Evolutionary conservation across 1,140 invertebrate species (phyloP).

Genomic region (Cherax quadricarinatus): DNA sequence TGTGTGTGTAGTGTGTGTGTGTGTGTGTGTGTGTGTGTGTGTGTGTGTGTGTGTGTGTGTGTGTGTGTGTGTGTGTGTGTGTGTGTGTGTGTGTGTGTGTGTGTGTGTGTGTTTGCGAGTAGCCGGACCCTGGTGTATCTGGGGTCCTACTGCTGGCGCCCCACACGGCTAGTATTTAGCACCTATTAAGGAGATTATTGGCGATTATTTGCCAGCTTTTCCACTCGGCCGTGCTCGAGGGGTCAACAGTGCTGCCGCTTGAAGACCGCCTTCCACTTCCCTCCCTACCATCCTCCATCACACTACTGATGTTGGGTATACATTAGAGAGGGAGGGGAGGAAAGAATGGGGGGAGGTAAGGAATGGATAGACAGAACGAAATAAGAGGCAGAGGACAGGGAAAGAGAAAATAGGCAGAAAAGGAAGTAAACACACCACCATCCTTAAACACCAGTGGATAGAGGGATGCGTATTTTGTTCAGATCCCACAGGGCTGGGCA

Average conservation of each 20-base stretch:
- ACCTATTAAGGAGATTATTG: constrained; percentile 59
- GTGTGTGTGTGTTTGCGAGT: neutral
- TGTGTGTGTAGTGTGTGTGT: no score
- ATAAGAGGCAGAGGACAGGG: no score
- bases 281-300: neutral
- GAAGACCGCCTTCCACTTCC: constrained; percentile 9
- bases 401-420: no score
- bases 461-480: no score
- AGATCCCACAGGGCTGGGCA: no score
- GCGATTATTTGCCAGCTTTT: constrained; percentile 63
- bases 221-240: constrained; percentile 54
- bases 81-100: no score
- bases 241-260: constrained; percentile 34
- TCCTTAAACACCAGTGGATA: no score
- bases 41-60: no score
- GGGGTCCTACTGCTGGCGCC: neutral
- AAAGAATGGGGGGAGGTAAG: neutral
- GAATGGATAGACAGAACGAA: neutral
- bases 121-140: neutral
- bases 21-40: no score
- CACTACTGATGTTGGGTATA: neutral
- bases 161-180: constrained; percentile 35
- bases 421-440: no score
- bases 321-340: neutral
- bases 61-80: no score